These are phyloP conservation scores for Iphiclides podalirius DNA, from an alignment of 2,888 invertebrate species.

Conservation along the genomic window DNA sequence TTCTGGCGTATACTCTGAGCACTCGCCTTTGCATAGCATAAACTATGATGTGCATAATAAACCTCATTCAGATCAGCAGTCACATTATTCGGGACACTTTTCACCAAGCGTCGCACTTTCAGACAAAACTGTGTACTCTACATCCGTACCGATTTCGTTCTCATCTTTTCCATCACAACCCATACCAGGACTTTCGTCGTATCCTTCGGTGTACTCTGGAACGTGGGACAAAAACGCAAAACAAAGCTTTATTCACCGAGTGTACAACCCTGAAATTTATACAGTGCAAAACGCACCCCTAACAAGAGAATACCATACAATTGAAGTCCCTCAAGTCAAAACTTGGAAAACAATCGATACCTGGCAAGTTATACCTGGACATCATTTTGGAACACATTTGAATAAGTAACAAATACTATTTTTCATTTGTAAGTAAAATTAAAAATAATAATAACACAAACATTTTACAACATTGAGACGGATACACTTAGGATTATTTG, in stretches of 20 bases:
- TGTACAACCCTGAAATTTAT: neutral
- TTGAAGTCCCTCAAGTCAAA: neutral
- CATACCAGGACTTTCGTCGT: neutral
- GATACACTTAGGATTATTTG: no score
- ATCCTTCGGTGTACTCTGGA: neutral
- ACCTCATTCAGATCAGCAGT: neutral
- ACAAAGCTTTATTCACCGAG: neutral
- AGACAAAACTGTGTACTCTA: neutral
- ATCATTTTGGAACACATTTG: neutral
- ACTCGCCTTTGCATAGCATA: neutral
- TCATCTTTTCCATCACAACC: neutral
- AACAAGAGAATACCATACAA: constrained; percentile 3
- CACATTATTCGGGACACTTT: neutral
- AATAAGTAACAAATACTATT: neutral
- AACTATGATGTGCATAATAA: neutral
- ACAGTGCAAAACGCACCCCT: neutral
- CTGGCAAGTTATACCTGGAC: neutral
- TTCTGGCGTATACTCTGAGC: neutral
- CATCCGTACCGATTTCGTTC: neutral
- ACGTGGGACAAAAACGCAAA: neutral
- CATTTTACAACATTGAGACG: no score
- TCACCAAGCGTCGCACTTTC: neutral
- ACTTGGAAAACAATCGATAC: neutral
- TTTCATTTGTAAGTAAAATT: neutral
- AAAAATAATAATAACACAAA: no score